Conservation (phyloP, 1,140 invertebrate species). For the Aphis gossypii region DNA sequence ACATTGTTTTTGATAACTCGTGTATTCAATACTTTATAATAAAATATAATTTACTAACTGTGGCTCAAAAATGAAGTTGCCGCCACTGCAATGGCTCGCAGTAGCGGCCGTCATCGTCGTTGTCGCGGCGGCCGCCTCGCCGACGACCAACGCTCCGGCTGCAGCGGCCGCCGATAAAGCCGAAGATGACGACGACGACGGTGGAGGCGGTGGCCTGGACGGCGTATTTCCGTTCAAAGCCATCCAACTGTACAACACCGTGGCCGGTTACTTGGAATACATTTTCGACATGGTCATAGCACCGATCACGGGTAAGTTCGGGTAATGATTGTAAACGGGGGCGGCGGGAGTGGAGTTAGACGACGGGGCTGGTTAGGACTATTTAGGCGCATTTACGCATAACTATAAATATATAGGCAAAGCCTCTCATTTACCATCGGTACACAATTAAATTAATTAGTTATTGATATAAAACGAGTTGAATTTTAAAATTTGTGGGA, state of each 20-base stretch:
- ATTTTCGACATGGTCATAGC: slow-evolving; percentile 35
- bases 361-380: neutral
- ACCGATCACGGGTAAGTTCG: slow-evolving; percentile 24
- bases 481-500: neutral
- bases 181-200: neutral
- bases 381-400: neutral
- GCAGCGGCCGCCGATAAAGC: neutral
- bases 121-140: neutral
- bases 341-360: neutral
- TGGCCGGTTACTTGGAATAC: slow-evolving; percentile 43
- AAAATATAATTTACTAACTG: neutral
- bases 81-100: neutral
- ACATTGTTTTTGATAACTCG: neutral
- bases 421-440: no score
- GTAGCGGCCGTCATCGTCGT: neutral
- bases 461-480: neutral
- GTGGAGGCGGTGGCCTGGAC: neutral
- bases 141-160: neutral
- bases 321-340: neutral
- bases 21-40: neutral
- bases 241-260: slow-evolving; percentile 25
- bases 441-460: no score
- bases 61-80: neutral
- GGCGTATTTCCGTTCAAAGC: slow-evolving; percentile 22
- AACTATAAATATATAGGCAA: neutral